Base-by-base conservation (phyloP, 2,797 vertebrate genomes). In the Microctenopoma lineatum region DNA sequence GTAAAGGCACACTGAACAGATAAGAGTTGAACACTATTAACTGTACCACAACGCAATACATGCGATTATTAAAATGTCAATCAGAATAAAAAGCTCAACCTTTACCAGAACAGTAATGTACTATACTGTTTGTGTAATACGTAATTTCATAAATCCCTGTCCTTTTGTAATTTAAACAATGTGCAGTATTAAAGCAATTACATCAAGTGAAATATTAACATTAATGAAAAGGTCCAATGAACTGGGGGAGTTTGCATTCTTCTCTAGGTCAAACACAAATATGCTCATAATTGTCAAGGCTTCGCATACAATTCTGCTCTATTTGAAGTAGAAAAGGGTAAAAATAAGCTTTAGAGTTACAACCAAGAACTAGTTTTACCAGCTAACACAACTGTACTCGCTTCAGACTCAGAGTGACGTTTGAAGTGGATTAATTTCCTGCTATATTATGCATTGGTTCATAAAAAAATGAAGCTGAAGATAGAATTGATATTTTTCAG, bases 141-240 rank as follows among this genome's bases (percentile, higher is more conserved):
- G 47, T 15, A 7, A 16, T 41, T 65, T 51, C 69, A 45, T 46
- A 60, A 69, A 34, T 36, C 15, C 11, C 18, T 62, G 12, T 44
- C 32, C 39, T 7, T 32, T 39, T 44, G 39, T 62, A 26, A 56
- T 57, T 65, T 25, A 65, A 66, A 52, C 38, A 65, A 52, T 16
- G 13, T 51, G 3, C 12, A 14, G 6, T 46, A 36, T 53, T 29
- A 15, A 32, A 59, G 26, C 39, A 12, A 11, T 10, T 51, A 41
- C 48, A 48, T 47, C 14, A 52, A 53, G 52, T 53, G 34, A 21
- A 16, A 56, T 39, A 66, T 66, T 59, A 45, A 50, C 3, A 54
- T 13, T 50, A 53, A 74, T 63, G 58, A 54, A 61, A 50, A 5
- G 59, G 38, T 68, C 21, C 50, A 39, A 21, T 18, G 39, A 4